Evolutionary conservation across 2,113 vertebrate genomes (phyloP), one percentile per base, ranked within the genome.

Genomic region (Oryzias melastigma): DNA sequence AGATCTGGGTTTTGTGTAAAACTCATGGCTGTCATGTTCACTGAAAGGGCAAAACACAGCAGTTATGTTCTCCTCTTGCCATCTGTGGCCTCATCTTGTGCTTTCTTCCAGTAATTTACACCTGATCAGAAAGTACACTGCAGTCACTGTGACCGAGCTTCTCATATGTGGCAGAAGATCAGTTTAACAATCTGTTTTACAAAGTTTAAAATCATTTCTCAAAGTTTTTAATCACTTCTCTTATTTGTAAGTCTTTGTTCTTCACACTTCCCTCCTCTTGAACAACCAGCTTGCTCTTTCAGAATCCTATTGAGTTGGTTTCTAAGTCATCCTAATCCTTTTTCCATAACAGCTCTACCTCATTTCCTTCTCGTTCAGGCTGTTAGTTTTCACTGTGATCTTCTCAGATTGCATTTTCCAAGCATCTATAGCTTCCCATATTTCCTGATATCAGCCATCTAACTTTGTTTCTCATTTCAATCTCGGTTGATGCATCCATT

Each of bases 271-370:
- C 48, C 62, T 66, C 35, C 18, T 58, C 29, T 50, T 49, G 25
- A 16, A 40, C 47, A 62, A 64, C 47, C 58, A 3, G 13, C 52
- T 48, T 0, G 4, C 52, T 54, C 22, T 63, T 51, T 51, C 68
- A 29, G 60, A 69, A 46, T 72, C 73, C 45, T 69, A 62, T 77
- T 46, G 61, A 85, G 71, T 80, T 65, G 61, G 62, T 72, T 71
- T 79, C 59, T 35, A 35, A 35, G 71, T 77, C 57, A 78, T 71
- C 5, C 73, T 76, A 73, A 71, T 62, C 71, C 56, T 62, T 63
- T 71, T 20, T 55, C 69, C 27, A 13, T 40, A 56, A 65, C 50
- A 8, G 5, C 59, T 52, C 56, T 58, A 63, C 49, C 50, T 63
- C 57, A 14, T 67, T 70, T 70, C 44, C 65, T 70, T 50, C 70